These are phyloP conservation scores for Stegana nigrithorax DNA, from an alignment of 2,888 invertebrate genomes.

Conservation along the genomic window DNA sequence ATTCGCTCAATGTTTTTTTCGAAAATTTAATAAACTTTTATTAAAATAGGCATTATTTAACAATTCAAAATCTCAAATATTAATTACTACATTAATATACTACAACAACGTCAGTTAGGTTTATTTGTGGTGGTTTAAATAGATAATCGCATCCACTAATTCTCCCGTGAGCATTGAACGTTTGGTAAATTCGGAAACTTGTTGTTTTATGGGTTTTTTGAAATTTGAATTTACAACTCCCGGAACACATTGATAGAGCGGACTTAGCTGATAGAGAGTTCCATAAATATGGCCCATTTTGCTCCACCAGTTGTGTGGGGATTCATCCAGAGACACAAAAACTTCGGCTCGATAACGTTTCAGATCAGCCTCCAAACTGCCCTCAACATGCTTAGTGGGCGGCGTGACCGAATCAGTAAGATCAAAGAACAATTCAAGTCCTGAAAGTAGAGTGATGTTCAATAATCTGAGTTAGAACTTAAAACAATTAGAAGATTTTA, in stretches of 20 bases:
- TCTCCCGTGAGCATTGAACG: conserved; percentile 60
- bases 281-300: conserved; percentile 62
- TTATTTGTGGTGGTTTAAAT: conserved; percentile 53
- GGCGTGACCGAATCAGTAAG: conserved; percentile 45
- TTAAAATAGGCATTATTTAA: no score
- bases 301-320: conserved; percentile 66
- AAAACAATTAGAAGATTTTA: no score
- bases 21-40: no score
- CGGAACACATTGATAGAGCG: conserved; percentile 62
- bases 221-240: conserved; percentile 64
- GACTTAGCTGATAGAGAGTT: conserved; percentile 55
- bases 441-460: conserved; percentile 35
- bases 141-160: conserved; percentile 61
- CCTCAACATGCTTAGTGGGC: conserved; percentile 41
- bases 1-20: no score
- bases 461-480: no score
- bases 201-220: conserved; percentile 58
- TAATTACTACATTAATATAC: not conserved
- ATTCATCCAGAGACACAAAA: conserved; percentile 62
- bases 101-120: no score
- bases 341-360: conserved; percentile 64
- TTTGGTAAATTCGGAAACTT: conserved; percentile 60
- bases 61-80: no score
- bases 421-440: conserved; percentile 64
- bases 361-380: conserved; percentile 59